These are phyloP conservation scores for Brienomyrus brachyistius DNA, from an alignment of 2,113 vertebrate genomes.

Conservation along the genomic window DNA sequence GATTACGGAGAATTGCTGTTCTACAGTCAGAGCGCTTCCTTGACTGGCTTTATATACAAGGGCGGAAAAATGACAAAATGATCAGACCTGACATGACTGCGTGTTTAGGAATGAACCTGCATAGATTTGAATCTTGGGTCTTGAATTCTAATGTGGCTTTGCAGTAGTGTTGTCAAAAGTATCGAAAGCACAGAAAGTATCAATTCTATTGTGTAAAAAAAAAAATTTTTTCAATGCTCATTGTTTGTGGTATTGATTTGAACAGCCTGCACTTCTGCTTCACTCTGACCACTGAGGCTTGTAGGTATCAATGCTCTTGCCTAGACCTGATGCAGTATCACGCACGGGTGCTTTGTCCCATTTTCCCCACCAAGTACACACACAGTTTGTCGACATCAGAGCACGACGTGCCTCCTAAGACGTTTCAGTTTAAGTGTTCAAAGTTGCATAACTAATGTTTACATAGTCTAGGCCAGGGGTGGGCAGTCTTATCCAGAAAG, in stretches of 20 bases:
- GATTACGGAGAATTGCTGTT: not conserved
- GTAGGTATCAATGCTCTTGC: not conserved
- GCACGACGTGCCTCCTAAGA: not conserved
- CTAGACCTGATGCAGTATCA: not conserved
- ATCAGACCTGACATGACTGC: not conserved
- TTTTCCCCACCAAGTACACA: not conserved
- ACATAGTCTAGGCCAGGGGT: not conserved
- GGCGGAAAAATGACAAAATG: not conserved
- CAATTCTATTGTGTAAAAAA: not conserved
- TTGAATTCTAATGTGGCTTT: not conserved
- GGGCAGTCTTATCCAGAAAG: too few relatives aligned
- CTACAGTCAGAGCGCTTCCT: not conserved
- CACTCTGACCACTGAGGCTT: not conserved
- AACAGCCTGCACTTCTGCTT: not conserved
- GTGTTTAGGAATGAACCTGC: not conserved
- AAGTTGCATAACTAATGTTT: not conserved
- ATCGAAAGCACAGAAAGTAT: not conserved
- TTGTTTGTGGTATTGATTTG: not conserved
- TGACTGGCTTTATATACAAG: not conserved
- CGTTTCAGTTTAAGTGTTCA: not conserved
- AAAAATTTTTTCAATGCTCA: not conserved
- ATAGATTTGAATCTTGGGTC: not conserved
- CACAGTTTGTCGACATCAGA: not conserved
- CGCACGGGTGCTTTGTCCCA: not conserved
- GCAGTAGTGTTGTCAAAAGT: not conserved